Evolutionary conservation across 1,140 invertebrate species (phyloP).

Genomic region (Lepidurus arcticus): DNA sequence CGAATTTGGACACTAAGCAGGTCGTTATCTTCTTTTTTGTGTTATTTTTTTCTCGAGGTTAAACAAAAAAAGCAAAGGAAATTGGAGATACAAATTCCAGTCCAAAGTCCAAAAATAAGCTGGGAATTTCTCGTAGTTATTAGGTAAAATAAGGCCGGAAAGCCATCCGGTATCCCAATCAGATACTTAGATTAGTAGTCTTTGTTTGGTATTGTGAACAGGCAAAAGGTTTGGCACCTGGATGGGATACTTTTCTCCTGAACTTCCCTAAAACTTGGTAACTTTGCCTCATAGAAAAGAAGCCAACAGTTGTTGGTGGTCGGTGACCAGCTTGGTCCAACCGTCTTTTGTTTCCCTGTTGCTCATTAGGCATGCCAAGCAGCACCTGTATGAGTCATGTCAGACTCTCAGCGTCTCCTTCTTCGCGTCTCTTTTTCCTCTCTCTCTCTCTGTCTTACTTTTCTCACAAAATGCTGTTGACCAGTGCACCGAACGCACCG

Average conservation of each 20-base stretch:
- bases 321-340: not conserved
- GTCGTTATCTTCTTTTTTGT: too few relatives aligned
- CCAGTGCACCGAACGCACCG: not conserved
- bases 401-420: not conserved
- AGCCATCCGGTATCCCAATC: not conserved
- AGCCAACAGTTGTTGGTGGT: not conserved
- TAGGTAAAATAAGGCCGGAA: not conserved
- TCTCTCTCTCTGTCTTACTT: not conserved
- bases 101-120: too few relatives aligned
- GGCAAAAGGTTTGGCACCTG: not conserved
- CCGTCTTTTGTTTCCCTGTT: constrained; percentile 8
- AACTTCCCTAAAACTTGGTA: not conserved
- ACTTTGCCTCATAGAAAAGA: not conserved
- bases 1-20: too few relatives aligned
- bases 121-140: too few relatives aligned
- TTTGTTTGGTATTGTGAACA: not conserved
- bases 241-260: not conserved
- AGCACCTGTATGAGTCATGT: constrained; percentile 21
- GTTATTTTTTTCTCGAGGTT: too few relatives aligned
- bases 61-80: too few relatives aligned
- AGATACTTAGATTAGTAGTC: not conserved
- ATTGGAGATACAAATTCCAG: too few relatives aligned
- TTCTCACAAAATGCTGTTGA: not conserved
- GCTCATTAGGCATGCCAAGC: constrained; percentile 17
- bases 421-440: not conserved